Evolutionary conservation across 1,140 invertebrate species (phyloP).

Genomic region (Antheraea pernyi): DNA sequence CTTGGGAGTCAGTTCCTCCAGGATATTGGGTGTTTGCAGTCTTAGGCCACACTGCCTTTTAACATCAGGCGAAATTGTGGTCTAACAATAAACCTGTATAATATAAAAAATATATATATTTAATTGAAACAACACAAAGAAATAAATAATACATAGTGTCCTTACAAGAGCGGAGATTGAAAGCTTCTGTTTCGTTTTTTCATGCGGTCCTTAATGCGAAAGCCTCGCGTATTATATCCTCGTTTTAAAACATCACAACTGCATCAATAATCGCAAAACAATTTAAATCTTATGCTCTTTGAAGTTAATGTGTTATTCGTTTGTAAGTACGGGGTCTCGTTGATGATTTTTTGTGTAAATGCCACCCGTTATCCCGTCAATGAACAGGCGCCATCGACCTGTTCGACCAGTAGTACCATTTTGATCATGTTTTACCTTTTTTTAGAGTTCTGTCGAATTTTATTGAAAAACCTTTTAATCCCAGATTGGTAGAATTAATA

Average conservation of each 20-base stretch:
- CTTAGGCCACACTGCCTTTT: no score
- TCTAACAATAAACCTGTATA: no score
- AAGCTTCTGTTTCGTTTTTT: not conserved
- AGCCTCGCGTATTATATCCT: not conserved
- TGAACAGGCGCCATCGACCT: slow-evolving; percentile 35
- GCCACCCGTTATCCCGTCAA: slow-evolving; percentile 31
- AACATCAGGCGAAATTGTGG: no score
- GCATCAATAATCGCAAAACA: not conserved
- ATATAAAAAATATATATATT: not conserved
- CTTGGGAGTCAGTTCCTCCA: no score
- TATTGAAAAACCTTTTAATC: not conserved
- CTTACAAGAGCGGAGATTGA: slow-evolving; percentile 5
- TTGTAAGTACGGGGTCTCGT: not conserved
- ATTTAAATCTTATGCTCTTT: not conserved
- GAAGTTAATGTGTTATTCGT: not conserved
- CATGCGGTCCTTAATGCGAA: not conserved
- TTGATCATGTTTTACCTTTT: slow-evolving; percentile 11
- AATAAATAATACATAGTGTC: not conserved
- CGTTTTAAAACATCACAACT: not conserved
- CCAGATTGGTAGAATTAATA: no score
- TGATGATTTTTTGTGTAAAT: slow-evolving; percentile 7
- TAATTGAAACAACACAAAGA: not conserved
- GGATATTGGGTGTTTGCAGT: no score
- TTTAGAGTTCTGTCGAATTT: slow-evolving; percentile 4
- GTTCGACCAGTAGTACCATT: slow-evolving; percentile 20